phyloP scores from a whole-genome alignment of 2,888 invertebrate species.

The Machimus rusticus region DNA sequence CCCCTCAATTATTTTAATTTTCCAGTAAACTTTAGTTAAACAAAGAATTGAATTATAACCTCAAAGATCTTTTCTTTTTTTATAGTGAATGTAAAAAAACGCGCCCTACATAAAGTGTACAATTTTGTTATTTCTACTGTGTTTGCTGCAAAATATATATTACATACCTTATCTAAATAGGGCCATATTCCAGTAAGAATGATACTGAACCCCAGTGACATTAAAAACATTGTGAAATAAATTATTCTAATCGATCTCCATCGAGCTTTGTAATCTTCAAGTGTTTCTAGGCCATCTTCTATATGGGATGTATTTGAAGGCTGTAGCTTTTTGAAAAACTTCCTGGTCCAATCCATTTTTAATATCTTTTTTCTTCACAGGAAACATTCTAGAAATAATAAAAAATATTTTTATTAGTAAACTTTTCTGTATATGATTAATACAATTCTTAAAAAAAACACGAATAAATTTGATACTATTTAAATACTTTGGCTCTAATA shows the following conservation, averaged over 20 bases:
- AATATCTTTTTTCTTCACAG: background rate
- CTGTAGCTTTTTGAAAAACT: constrained; percentile 47
- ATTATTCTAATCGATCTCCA: constrained; percentile 83
- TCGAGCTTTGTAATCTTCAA: constrained; percentile 71
- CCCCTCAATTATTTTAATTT: no score
- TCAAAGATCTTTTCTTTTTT: no score
- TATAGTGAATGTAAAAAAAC: no score
- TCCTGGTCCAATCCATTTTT: constrained; percentile 1
- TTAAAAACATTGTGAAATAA: constrained; percentile 89
- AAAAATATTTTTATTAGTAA: background rate
- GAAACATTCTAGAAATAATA: background rate
- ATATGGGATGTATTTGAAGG: constrained; percentile 55
- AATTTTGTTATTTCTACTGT: no score
- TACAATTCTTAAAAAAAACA: no score
- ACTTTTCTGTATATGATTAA: no score
- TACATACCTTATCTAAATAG: constrained; percentile 79
- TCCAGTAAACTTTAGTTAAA: no score
- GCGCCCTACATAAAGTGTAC: no score
- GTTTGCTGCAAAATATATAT: constrained; percentile 50
- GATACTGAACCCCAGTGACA: constrained; percentile 88
- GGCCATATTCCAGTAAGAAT: constrained; percentile 89
- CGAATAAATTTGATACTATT: no score
- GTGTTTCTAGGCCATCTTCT: constrained; percentile 71
- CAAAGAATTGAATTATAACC: no score
- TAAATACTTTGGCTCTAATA: no score